phyloP scores from a whole-genome alignment of 2,888 invertebrate genomes.

The Lydus trimaculatus region DNA sequence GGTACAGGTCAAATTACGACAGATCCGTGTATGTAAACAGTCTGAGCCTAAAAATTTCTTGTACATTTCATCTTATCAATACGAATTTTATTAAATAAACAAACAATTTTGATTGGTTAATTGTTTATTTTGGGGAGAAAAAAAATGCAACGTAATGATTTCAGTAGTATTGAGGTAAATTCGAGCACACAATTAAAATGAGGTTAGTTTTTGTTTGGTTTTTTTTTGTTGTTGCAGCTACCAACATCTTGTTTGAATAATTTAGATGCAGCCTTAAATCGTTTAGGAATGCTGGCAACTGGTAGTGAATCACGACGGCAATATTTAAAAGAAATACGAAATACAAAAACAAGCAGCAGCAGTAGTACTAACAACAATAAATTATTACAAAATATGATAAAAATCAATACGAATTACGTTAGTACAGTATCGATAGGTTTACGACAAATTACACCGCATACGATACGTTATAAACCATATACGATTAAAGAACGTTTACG shows the following conservation, averaged over 20 bases:
- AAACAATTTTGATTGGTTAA: background rate
- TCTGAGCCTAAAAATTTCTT: background rate
- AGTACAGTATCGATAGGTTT: constrained; percentile 70
- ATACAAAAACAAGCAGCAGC: background rate
- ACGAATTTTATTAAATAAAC: background rate
- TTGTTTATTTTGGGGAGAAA: background rate
- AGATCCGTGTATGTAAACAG: constrained; percentile 6
- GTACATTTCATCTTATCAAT: background rate
- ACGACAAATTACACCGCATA: constrained; percentile 61
- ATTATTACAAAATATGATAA: constrained; percentile 59
- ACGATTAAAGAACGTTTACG: constrained; percentile 65
- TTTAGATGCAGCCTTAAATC: constrained; percentile 68
- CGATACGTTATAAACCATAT: constrained; percentile 66
- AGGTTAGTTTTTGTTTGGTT: background rate
- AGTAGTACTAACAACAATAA: constrained; percentile 36
- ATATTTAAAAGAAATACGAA: constrained; percentile 63
- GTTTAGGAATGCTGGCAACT: constrained; percentile 69
- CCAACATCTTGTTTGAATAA: constrained; percentile 57
- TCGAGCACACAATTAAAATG: background rate
- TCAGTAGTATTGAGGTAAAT: background rate
- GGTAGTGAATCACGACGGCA: constrained; percentile 67
- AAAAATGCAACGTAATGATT: background rate
- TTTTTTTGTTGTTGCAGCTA: constrained; percentile 11
- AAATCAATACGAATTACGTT: constrained; percentile 66
- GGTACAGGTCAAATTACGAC: background rate